Base-by-base conservation (phyloP, 2,888 invertebrate species). In the Drosophila basisetae region DNA sequence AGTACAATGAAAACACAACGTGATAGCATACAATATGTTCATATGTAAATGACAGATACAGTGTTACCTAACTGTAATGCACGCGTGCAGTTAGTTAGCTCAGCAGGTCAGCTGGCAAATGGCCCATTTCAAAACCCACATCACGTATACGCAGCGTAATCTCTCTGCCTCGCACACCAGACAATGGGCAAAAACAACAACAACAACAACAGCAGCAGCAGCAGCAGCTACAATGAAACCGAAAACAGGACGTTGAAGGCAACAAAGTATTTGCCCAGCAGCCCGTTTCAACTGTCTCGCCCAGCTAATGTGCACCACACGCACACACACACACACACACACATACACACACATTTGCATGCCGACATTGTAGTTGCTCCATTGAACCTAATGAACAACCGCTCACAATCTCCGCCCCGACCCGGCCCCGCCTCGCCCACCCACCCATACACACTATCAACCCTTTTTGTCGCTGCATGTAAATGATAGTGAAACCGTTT, bases 401-500 rank as follows among this genome's bases (percentile, higher is more conserved):
- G 25, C 25, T 18, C 37, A 64, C 43, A 22, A 47, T 47, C 4
- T 25, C 25, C 47, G 47, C 16, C 1, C 2, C 22, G 22, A 16
- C 4, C 37, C 37, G 2, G 6, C 37, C 31, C 13, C 25, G 10
- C 5, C 13, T 6, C 5, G 1, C 10, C 13, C 41, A n/a, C 16
- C 31, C 37, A 9, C 28, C 25, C 25, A 35, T 35, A 18, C 18
- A 11, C 16, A n/a, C 7, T 16, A 16, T 56, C 72, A 82, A 77
- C 77, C 73, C 74, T 74, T 80, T 78, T 80, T 78, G 70, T 30
- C 41, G 33, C 31, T 4, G 10, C 78, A 67, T 73, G 72, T 63
- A 78, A 84, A 79, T 79, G 87, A 89, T 78, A 87, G 89, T 89
- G 75, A 82, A 83, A 84, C 68, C 66, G 68, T 65, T 52, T 33